Conservation (phyloP, 2,797 vertebrate genomes). For the Darevskia mixta region DNA sequence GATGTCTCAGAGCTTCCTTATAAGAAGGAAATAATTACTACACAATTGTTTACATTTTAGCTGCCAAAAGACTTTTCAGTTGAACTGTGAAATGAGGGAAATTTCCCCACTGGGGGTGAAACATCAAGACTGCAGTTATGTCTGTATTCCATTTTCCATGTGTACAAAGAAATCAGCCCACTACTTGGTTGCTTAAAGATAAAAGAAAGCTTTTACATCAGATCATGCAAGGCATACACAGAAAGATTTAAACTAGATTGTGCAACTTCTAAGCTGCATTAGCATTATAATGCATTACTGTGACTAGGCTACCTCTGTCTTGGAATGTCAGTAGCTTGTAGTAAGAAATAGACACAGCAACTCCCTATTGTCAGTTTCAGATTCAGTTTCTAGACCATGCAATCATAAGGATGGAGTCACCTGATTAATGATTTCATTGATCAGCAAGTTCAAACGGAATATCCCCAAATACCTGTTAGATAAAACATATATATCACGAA, state of each 20-base stretch:
- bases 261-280: not conserved
- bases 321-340: too few species aligned
- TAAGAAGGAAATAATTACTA: slow-evolving; percentile 31
- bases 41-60: slow-evolving; percentile 31
- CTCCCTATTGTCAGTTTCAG: not conserved
- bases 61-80: not conserved
- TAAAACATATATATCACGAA: not conserved
- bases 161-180: not conserved
- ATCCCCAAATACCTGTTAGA: not conserved
- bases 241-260: not conserved
- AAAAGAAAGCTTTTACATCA: not conserved
- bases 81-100: not conserved
- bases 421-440: not conserved
- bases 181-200: not conserved
- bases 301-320: not conserved
- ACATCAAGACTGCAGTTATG: not conserved
- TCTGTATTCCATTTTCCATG: too few species aligned
- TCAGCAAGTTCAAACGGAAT: not conserved
- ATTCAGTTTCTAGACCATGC: not conserved
- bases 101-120: not conserved
- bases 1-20: slow-evolving; percentile 18
- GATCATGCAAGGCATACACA: not conserved
- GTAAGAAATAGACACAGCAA: too few species aligned
- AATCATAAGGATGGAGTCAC: not conserved
- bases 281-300: not conserved